Percentiles rank a stretch among this genome's conserved stretches.
Conservation (phyloP, 2,797 vertebrate species). For the Brachymystax lenok region DNA sequence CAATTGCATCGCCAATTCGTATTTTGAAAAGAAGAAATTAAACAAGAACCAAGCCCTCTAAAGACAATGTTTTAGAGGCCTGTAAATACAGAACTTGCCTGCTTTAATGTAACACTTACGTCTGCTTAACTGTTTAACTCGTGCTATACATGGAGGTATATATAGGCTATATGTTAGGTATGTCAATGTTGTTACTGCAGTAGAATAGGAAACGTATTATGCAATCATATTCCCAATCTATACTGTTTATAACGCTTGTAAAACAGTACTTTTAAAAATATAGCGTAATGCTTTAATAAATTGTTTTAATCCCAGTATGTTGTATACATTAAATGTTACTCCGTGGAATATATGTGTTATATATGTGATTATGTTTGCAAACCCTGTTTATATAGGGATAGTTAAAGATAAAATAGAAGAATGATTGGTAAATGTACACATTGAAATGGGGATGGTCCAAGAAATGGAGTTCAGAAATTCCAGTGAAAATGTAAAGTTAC, state of each 20-base stretch:
- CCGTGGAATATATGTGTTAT: background rate
- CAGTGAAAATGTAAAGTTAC: background rate
- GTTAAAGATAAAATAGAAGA: too few species aligned
- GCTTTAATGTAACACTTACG: conserved; percentile 52
- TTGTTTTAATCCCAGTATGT: conserved; percentile 52
- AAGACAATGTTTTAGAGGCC: conserved; percentile 41
- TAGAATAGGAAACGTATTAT: conserved; percentile 57
- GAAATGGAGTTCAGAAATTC: background rate
- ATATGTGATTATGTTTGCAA: background rate
- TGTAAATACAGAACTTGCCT: conserved; percentile 68
- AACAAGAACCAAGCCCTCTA: conserved; percentile 41
- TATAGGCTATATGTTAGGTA: conserved; percentile 49
- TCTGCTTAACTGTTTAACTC: conserved; percentile 47
- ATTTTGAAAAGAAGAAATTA: conserved; percentile 20
- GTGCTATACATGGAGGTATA: conserved; percentile 42
- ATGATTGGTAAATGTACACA: background rate
- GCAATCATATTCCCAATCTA: conserved; percentile 45
- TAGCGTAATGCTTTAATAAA: conserved; percentile 71
- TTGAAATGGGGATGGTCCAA: background rate
- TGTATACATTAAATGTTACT: conserved; percentile 19
- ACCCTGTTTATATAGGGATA: background rate
- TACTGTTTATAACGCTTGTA: conserved; percentile 71
- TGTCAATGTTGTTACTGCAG: conserved; percentile 56
- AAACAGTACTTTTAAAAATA: conserved; percentile 56
- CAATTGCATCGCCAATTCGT: conserved; percentile 33